Base-by-base conservation (phyloP, 2,113 vertebrate genomes). In the Ammodytes dubius region DNA sequence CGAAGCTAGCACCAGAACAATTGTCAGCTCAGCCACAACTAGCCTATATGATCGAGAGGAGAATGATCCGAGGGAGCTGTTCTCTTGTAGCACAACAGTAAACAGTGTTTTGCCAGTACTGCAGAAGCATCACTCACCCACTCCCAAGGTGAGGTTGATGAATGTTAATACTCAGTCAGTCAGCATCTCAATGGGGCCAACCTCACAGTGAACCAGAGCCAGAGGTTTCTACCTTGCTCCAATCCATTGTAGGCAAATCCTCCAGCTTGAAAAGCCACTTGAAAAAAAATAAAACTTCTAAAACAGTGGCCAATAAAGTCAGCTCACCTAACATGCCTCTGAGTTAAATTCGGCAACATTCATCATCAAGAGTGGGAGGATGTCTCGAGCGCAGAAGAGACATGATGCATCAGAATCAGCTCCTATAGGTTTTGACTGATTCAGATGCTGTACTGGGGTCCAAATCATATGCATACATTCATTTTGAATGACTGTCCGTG, bases 201-300 rank as follows among this genome's bases (percentile, higher is more conserved):
- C 43, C 52, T 45, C 40, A 52, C 37, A n/a, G 3, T 54, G 37
- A 69, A 49, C 12, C 39, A n/a, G 49, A 70, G 39, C 27, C 69
- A 68, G 42, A 64, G 39, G 63, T 14, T 65, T 8, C 37, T n/a
- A 45, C 69, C 60, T 74, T 40, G n/a, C 53, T 70, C 7, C 13
- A 19, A n/a, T 47, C 46, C n/a, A 37, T 45, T 60, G 6, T 17
- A 35, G 53, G 19, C 39, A 59, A 4, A 42, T 61, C 50, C 19
- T 50, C 13, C 19, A 11, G 15, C 69, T 61, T 76, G 70, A 68
- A 66, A 65, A 82, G 27, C 42, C n/a, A 57, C 58, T 74, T 77
- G 35, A 42, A 56, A 73, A 73, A 27, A 27, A 27, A 27, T 27
- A 27, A 27, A 77, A 59, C 64, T 49, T 10, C 27, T 42, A 15